phyloP scores from a whole-genome alignment of 2,888 invertebrate species.

The Nomada hirtipes region DNA sequence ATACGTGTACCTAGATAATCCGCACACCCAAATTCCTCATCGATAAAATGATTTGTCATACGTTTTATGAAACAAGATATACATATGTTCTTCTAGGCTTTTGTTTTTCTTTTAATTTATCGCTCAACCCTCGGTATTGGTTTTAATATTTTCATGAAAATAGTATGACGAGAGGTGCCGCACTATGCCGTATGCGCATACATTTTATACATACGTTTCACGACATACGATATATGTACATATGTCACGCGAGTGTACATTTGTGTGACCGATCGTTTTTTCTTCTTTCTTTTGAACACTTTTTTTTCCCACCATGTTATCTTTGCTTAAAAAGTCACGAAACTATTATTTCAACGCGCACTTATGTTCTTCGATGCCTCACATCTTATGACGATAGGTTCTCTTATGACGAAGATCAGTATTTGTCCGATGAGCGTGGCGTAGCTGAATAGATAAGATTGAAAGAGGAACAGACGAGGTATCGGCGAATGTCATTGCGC shows the following conservation, averaged over 20 bases:
- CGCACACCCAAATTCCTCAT: neutral
- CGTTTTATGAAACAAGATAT: neutral
- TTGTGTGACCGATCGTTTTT: neutral
- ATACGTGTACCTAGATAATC: slow-evolving; percentile 17
- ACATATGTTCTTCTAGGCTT: neutral
- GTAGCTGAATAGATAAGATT: neutral
- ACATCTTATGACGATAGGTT: neutral
- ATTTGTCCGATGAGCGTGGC: neutral
- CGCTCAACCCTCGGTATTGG: neutral
- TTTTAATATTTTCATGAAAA: neutral
- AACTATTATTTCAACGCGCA: neutral
- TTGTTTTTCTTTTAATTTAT: neutral
- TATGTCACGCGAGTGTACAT: neutral
- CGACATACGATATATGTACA: no score
- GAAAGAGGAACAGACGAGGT: neutral
- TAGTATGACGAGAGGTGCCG: neutral
- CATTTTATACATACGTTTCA: slow-evolving; percentile 1
- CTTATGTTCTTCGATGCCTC: neutral
- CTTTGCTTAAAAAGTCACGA: neutral
- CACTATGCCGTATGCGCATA: neutral
- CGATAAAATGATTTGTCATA: neutral
- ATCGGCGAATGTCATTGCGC: neutral
- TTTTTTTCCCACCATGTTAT: neutral
- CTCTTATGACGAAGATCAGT: neutral
- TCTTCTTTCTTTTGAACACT: slow-evolving; percentile 27